Percentiles rank a stretch among this genome's conserved stretches.
Conservation (phyloP, 2,888 invertebrate genomes). For the Anorthoa munda region DNA sequence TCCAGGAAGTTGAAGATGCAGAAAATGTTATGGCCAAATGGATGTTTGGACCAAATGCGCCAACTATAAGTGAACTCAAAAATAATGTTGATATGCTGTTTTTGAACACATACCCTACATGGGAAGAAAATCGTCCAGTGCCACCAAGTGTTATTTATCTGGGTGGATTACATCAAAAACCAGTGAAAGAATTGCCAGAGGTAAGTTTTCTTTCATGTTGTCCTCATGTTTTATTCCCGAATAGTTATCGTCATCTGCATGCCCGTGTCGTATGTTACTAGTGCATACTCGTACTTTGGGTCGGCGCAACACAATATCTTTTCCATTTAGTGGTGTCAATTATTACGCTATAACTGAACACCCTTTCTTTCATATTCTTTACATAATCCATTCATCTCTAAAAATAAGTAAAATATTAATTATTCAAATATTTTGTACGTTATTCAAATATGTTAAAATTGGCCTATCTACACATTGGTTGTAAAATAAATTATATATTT, state of each 20-base stretch:
- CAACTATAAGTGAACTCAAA: slow-evolving; percentile 64
- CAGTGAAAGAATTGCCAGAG: slow-evolving; percentile 41
- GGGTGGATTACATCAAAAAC: slow-evolving; percentile 72
- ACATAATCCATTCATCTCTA: background rate
- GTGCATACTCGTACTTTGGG: too few relatives aligned
- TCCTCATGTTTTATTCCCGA: background rate
- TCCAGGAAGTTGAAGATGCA: slow-evolving; percentile 36
- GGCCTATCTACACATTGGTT: too few relatives aligned
- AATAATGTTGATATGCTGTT: slow-evolving; percentile 79
- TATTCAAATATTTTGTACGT: too few relatives aligned
- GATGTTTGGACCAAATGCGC: slow-evolving; percentile 69
- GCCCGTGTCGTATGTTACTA: background rate
- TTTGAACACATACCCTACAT: slow-evolving; percentile 80
- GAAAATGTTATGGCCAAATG: slow-evolving; percentile 60
- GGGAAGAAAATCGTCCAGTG: slow-evolving; percentile 77
- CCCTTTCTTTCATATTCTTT: background rate
- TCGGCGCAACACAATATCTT: background rate
- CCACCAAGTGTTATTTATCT: slow-evolving; percentile 81
- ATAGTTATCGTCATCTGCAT: background rate
- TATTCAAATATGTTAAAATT: too few relatives aligned
- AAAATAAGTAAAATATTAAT: too few relatives aligned
- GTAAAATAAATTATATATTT: too few relatives aligned
- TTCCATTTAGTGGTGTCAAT: background rate
- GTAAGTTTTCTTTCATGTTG: slow-evolving; percentile 7
- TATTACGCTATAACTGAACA: background rate